phyloP scores from a whole-genome alignment of 2,797 vertebrate species.

The Psittacula echo region DNA sequence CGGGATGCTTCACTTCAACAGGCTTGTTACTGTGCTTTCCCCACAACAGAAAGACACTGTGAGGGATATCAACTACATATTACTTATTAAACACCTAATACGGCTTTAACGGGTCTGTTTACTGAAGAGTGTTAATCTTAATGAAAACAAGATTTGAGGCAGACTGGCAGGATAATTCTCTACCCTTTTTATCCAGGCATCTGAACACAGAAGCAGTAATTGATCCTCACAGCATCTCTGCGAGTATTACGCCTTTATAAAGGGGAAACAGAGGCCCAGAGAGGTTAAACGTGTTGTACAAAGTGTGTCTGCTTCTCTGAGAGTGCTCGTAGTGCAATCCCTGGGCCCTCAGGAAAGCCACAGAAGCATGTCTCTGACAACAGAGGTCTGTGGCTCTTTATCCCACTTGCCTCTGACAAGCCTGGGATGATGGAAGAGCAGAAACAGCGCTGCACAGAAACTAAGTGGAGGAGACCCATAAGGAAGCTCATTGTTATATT shows the following conservation, averaged over 20 bases:
- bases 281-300: conserved; percentile 18
- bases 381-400: conserved; percentile 8
- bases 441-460: not conserved
- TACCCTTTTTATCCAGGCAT: conserved; percentile 40
- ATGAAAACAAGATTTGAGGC: conserved; percentile 63
- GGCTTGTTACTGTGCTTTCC: not conserved
- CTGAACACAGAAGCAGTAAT: conserved; percentile 20
- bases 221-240: conserved; percentile 34
- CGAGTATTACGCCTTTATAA: not conserved
- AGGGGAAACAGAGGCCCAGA: conserved; percentile 46
- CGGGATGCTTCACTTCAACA: not conserved
- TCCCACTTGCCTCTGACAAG: not conserved
- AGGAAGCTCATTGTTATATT: not conserved
- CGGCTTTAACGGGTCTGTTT: conserved; percentile 55
- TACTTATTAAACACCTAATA: conserved; percentile 68
- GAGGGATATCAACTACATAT: conserved; percentile 52
- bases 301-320: not conserved
- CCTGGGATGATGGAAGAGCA: not conserved
- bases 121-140: conserved; percentile 59
- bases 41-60: not conserved
- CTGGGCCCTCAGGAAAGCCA: not conserved
- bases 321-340: not conserved
- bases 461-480: not conserved
- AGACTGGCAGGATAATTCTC: conserved; percentile 19
- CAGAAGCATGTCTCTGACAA: not conserved